phyloP scores from a whole-genome alignment of 2,113 vertebrate genomes.

The Echinops telfairi region DNA sequence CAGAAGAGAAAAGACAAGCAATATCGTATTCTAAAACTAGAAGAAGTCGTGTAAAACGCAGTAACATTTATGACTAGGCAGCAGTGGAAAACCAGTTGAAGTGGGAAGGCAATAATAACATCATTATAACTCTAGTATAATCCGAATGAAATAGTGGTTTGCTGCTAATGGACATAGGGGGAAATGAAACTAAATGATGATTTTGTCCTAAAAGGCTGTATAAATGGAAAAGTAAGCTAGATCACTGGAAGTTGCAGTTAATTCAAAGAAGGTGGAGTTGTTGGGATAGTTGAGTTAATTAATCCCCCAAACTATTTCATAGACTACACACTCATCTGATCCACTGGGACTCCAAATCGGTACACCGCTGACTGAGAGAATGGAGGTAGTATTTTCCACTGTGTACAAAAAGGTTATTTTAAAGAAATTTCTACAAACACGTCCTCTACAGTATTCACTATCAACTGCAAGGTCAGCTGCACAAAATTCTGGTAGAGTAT shows the following conservation, averaged over 20 bases:
- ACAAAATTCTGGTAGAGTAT: background rate
- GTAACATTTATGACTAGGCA: background rate
- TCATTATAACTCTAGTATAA: conserved; percentile 18
- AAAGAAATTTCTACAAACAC: background rate
- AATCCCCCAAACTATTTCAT: background rate
- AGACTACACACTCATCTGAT: background rate
- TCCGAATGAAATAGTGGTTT: background rate
- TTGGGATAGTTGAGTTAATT: background rate
- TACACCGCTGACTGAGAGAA: background rate
- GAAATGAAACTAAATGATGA: conserved; percentile 1
- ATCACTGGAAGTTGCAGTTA: background rate
- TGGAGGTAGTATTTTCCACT: background rate
- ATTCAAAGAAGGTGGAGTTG: background rate
- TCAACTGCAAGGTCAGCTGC: background rate
- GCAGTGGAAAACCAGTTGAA: conserved; percentile 25
- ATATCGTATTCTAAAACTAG: conserved; percentile 8
- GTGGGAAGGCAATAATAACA: background rate
- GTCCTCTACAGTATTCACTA: background rate
- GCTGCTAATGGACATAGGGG: background rate
- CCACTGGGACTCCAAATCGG: background rate
- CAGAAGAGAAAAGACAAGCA: conserved; percentile 25
- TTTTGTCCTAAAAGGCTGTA: background rate
- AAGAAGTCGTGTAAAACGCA: background rate
- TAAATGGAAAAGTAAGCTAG: background rate
- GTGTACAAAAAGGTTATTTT: conserved; percentile 7